phyloP scores from a whole-genome alignment of 2,888 invertebrate species.

The Trilocha varians region DNA sequence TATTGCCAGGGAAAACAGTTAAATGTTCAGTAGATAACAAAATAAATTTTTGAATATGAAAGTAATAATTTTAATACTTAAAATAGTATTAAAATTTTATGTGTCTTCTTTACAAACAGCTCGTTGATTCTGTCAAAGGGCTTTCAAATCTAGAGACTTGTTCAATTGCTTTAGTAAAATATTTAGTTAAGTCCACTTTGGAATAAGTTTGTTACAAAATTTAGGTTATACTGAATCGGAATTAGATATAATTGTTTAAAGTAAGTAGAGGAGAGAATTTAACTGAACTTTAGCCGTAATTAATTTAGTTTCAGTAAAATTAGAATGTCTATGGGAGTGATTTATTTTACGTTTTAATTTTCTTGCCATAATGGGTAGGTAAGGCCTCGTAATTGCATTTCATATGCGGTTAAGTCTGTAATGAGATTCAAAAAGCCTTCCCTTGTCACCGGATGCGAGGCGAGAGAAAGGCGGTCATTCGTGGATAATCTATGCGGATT shows the following conservation, averaged over 20 bases:
- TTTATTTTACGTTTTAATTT: background rate
- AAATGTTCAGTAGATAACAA: slow-evolving; percentile 10
- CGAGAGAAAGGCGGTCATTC: slow-evolving; percentile 40
- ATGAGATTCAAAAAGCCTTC: slow-evolving; percentile 42
- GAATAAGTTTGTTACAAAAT: background rate
- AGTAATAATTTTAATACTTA: no score
- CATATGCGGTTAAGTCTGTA: slow-evolving; percentile 31
- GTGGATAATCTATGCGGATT: slow-evolving; percentile 55
- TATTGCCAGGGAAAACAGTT: slow-evolving; percentile 22
- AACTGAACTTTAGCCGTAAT: background rate
- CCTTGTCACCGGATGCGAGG: slow-evolving; percentile 28
- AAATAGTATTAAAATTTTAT: no score
- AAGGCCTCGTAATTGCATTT: slow-evolving; percentile 18
- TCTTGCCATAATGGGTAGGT: background rate
- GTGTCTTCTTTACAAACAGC: no score
- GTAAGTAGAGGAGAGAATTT: background rate
- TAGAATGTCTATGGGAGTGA: background rate
- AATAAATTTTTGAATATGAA: background rate
- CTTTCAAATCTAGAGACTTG: no score
- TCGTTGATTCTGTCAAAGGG: no score
- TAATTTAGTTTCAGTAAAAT: background rate
- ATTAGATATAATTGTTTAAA: background rate
- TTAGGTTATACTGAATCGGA: background rate
- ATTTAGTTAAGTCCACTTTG: background rate
- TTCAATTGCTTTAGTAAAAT: background rate